phyloP scores from a whole-genome alignment of 2,888 invertebrate genomes.

The Automeris io region DNA sequence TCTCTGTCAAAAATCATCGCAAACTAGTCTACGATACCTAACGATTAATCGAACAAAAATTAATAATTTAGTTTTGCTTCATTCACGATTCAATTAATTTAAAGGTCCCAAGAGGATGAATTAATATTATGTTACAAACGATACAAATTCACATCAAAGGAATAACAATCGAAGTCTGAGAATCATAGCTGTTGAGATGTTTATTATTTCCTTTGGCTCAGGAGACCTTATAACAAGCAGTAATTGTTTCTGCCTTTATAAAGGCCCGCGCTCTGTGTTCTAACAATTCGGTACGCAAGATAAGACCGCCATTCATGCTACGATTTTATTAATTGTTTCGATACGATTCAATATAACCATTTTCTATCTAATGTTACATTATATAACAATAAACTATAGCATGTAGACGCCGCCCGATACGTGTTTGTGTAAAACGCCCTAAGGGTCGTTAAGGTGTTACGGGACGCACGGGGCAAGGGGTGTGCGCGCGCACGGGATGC shows the following conservation, averaged over 20 bases:
- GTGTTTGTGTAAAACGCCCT: too few relatives aligned
- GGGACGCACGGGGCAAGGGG: too few relatives aligned
- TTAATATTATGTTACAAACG: constrained; percentile 18
- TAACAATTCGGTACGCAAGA: constrained; percentile 30
- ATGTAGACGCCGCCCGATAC: too few relatives aligned
- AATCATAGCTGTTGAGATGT: constrained; percentile 23
- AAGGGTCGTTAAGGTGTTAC: too few relatives aligned
- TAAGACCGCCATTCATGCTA: constrained; percentile 10
- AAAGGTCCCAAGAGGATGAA: constrained; percentile 1
- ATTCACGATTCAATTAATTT: too few relatives aligned
- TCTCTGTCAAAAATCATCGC: too few relatives aligned
- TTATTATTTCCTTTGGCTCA: constrained; percentile 40
- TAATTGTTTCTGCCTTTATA: constrained; percentile 49
- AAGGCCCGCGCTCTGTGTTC: constrained; percentile 21
- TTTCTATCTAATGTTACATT: too few relatives aligned
- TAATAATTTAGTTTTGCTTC: constrained; percentile 11
- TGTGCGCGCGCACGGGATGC: too few relatives aligned
- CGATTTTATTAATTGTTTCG: constrained; percentile 13
- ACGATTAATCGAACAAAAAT: too few relatives aligned
- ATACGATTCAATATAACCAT: too few relatives aligned
- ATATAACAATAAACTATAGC: too few relatives aligned
- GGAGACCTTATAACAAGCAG: constrained; percentile 46
- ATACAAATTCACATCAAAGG: constrained; percentile 23
- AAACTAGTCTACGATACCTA: too few relatives aligned
- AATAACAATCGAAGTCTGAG: constrained; percentile 34